Evolutionary conservation across 2,113 vertebrate species (phyloP).

Genomic region (Dasyprocta punctata): DNA sequence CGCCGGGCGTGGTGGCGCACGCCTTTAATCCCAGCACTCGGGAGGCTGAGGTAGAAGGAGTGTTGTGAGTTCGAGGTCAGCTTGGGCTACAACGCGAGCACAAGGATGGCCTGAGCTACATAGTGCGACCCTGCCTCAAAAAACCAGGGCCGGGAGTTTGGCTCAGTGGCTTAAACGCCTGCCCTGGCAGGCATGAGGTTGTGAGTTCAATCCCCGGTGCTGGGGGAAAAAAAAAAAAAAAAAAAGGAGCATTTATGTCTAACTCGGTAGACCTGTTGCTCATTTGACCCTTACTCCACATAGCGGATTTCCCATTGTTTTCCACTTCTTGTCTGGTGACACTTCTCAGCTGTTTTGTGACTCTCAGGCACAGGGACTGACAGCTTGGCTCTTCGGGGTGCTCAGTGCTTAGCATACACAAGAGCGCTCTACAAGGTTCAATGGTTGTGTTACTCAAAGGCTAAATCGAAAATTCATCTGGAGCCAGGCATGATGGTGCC

Average conservation of each 20-base stretch:
- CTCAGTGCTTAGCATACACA: background rate
- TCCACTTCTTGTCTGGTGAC: background rate
- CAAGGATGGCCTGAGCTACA: no score
- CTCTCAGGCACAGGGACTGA: background rate
- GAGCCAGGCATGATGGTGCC: background rate
- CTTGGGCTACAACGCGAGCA: no score
- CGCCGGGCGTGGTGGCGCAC: no score
- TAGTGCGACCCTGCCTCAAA: no score
- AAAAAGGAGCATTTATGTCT: background rate
- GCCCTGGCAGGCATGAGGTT: no score
- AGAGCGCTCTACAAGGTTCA: background rate
- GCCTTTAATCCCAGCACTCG: no score
- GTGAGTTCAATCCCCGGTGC: no score
- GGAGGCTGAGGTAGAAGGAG: no score
- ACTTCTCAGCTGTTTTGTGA: background rate
- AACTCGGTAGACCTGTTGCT: background rate
- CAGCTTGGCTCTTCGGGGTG: background rate
- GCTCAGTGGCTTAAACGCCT: no score
- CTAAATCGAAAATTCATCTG: conserved; percentile 27
- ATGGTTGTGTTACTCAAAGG: background rate
- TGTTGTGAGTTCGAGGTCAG: no score
- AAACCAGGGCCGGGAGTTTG: no score
- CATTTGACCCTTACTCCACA: background rate
- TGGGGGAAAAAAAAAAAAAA: no score
- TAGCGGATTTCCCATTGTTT: background rate